Evolutionary conservation across 2,113 vertebrate species (phyloP).

Genomic region (Pontoporia blainvillei): DNA sequence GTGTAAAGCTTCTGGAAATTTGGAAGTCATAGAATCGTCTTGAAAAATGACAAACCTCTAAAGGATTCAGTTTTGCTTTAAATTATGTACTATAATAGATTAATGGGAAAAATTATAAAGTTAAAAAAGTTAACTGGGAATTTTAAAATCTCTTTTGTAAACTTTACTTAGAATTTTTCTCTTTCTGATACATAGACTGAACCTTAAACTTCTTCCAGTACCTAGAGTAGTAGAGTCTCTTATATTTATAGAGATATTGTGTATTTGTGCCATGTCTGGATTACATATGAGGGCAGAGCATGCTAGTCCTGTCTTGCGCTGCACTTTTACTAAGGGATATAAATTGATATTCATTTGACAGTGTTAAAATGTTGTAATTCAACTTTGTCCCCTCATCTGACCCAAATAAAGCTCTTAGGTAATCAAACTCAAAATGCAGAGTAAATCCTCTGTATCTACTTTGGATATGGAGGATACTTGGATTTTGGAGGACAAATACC

Average conservation of each 20-base stretch:
- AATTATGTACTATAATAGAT: background rate
- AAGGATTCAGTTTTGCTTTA: background rate
- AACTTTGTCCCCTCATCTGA: background rate
- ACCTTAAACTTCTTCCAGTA: background rate
- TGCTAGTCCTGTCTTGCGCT: background rate
- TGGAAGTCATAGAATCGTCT: constrained; percentile 6
- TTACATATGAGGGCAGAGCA: background rate
- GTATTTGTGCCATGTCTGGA: background rate
- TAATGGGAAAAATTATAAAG: background rate
- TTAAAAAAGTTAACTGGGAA: background rate
- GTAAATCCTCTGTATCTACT: background rate
- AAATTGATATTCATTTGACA: background rate
- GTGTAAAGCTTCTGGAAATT: background rate
- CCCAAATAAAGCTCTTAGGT: background rate
- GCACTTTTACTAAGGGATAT: background rate
- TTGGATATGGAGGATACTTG: background rate
- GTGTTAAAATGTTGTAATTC: background rate
- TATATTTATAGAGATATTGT: background rate
- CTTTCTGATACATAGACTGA: background rate
- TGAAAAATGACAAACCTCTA: constrained; percentile 11
- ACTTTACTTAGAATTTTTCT: background rate
- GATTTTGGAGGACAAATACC: background rate
- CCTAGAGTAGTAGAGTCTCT: background rate
- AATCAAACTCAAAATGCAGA: background rate
- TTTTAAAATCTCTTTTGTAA: background rate